Percentiles rank a stretch among this genome's conserved stretches.
Evolutionary conservation across 2,797 vertebrate species (phyloP).

Genomic region (Epinephelus awoara): DNA sequence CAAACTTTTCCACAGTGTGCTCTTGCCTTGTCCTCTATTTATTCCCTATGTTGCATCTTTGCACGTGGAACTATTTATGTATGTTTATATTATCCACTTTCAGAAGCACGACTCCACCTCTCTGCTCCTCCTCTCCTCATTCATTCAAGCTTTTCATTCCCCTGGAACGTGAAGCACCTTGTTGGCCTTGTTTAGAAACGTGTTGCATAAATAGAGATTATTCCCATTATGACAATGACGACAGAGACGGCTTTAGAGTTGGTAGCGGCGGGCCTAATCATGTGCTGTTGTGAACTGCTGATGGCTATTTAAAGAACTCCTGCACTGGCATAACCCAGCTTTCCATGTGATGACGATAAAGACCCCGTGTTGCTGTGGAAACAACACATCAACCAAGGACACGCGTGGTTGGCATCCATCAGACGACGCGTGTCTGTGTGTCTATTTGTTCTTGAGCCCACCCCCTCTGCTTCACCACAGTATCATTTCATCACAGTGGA

Average conservation of each 20-base stretch:
- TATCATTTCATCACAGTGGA: conserved; percentile 37
- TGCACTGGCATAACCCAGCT: conserved; percentile 48
- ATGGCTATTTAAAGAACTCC: conserved; percentile 64
- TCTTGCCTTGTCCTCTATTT: neutral
- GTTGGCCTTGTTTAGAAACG: conserved; percentile 4
- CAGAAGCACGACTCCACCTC: neutral
- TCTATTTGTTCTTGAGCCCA: neutral
- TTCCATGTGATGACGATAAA: conserved; percentile 52
- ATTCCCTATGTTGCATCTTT: neutral
- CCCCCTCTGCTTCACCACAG: conserved; percentile 32
- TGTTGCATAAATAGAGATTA: neutral
- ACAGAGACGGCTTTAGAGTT: neutral
- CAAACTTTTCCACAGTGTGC: neutral
- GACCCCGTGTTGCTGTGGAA: conserved; percentile 70
- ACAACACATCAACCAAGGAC: conserved; percentile 74
- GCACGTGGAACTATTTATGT: neutral
- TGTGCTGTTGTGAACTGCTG: conserved; percentile 31
- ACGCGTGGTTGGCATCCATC: conserved; percentile 50
- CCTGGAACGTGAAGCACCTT: neutral
- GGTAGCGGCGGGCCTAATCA: neutral
- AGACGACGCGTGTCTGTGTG: conserved; percentile 32
- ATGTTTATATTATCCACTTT: neutral
- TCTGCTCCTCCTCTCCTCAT: neutral
- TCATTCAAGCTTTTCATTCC: neutral
- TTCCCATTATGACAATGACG: neutral